Evolutionary conservation across 2,888 invertebrate genomes (phyloP).

Genomic region (Tanytarsus gracilentus): DNA sequence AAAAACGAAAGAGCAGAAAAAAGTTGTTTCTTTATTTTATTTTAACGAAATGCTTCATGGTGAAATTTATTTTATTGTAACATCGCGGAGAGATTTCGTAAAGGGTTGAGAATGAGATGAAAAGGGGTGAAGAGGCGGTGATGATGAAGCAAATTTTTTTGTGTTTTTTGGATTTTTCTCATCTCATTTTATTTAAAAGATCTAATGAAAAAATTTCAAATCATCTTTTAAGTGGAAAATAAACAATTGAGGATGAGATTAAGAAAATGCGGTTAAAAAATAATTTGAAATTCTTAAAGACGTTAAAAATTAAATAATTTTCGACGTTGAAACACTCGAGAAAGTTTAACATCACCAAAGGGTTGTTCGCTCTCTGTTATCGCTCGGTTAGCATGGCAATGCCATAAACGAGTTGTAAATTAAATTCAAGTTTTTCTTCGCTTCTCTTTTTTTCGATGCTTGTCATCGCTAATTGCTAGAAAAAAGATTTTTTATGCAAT

Average conservation of each 20-base stretch:
- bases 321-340: too few relatives aligned
- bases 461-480: neutral
- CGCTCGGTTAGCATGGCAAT: too few relatives aligned
- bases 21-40: neutral
- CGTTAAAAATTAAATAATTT: neutral
- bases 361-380: neutral
- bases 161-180: too few relatives aligned
- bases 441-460: too few relatives aligned
- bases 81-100: too few relatives aligned
- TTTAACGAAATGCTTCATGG: neutral
- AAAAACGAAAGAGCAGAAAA: neutral
- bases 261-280: neutral
- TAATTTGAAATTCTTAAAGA: neutral
- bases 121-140: too few relatives aligned
- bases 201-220: too few relatives aligned
- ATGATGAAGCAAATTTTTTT: too few relatives aligned
- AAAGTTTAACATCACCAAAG: neutral
- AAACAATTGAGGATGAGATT: neutral
- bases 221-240: neutral
- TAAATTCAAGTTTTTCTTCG: neutral
- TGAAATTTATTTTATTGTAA: too few relatives aligned
- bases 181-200: too few relatives aligned
- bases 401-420: neutral
- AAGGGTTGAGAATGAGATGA: too few relatives aligned
- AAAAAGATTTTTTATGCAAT: neutral